Evolutionary conservation across 2,888 invertebrate species (phyloP).

Genomic region (Kuschelorhynchus macadamiae): DNA sequence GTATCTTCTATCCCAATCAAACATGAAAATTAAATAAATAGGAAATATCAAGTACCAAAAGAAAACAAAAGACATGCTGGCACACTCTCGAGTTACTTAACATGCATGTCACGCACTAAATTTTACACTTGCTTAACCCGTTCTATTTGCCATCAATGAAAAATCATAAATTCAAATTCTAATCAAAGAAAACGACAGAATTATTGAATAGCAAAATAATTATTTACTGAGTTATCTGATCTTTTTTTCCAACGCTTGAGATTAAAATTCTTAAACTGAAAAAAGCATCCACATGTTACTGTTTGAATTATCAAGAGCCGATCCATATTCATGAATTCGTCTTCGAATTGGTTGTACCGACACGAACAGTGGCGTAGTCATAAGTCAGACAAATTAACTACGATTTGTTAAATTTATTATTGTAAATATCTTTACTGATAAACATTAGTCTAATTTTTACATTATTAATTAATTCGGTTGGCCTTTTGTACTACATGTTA

Average conservation of each 20-base stretch:
- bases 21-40: too few relatives aligned
- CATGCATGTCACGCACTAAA: conserved; percentile 28
- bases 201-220: conserved; percentile 40
- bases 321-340: conserved; percentile 34
- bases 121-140: conserved; percentile 15
- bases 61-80: conserved; percentile 11
- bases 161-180: conserved; percentile 35
- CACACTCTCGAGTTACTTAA: conserved; percentile 10
- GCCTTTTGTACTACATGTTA: too few relatives aligned
- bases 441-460: too few relatives aligned
- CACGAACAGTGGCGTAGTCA: neutral
- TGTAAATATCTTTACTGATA: too few relatives aligned
- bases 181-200: conserved; percentile 31
- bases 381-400: too few relatives aligned
- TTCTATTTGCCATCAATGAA: conserved; percentile 19
- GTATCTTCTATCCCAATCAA: too few relatives aligned
- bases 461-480: too few relatives aligned
- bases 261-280: conserved; percentile 33
- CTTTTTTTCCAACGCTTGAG: conserved; percentile 27
- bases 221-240: conserved; percentile 44
- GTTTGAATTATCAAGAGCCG: conserved; percentile 17
- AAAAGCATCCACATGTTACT: conserved; percentile 21
- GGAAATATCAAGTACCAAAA: neutral
- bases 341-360: too few relatives aligned
- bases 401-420: too few relatives aligned